Base-by-base conservation (phyloP, 2,797 vertebrate genomes). In the Huso huso region DNA sequence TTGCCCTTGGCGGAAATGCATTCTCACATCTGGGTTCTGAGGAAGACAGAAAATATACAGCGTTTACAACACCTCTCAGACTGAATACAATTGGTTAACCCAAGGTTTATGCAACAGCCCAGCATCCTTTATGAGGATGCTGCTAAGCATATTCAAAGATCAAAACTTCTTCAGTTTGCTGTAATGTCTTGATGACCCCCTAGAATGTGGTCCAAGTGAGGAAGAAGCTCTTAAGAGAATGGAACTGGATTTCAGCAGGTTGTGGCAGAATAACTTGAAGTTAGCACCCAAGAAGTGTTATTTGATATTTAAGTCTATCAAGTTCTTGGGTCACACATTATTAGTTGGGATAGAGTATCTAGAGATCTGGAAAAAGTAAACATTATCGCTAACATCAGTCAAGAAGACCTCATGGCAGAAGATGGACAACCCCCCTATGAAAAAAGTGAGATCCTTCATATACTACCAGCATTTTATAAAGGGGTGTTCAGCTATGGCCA, bases 71-170 rank as follows among this genome's bases (percentile, higher is more conserved):
- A 7, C 68, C 65, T 0, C n/a, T 70, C 18, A 57, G 66, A 0
- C 15, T 72, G 62, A 72, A 8, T 67, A 69, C 48, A 69, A 69
- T 15, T 7, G 49, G 6, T 9, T 67, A 6, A 62, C 57, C 4
- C 62, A 71, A 60, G 64, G 64, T 0, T 53, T 71, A 72, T 74
- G 67, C 6, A 71, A 71, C 7, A 74, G 72, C 13, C 69, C 64
- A 1, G 72, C 69, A 0, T 63, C 63, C 1, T 71, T 71, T 15
- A 73, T 71, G 63, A 6, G 51, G 1, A 66, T 71, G 60, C 66
- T 68, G 68, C 23, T 51, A 37, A 61, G 18, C 1, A 65, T 68
- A 0, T 66, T 73, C 8, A 53, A 37, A 0, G 55, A 63, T 10
- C 51, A 66, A 7, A 74, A 69, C 11, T 71, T 74, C 9, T 1